These are phyloP conservation scores for Coracopsis vasa DNA, from an alignment of 2,113 vertebrate species.

Conservation along the genomic window DNA sequence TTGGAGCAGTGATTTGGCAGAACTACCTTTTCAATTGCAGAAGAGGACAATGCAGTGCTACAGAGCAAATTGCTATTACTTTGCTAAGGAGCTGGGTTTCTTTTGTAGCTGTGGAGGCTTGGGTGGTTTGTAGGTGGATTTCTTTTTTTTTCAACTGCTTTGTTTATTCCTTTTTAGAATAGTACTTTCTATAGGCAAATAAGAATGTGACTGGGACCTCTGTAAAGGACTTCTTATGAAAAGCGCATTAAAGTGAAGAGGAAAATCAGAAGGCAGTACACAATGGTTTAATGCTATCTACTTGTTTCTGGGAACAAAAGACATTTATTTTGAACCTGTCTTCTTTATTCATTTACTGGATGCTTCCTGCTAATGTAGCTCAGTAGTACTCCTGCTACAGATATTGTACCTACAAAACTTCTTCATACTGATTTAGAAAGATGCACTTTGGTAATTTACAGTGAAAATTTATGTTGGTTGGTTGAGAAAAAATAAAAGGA, in stretches of 20 bases:
- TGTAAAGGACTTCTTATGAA: not conserved
- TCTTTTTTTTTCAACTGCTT: not conserved
- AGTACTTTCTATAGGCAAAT: not conserved
- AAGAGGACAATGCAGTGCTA: not conserved
- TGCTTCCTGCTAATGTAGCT: slow-evolving; percentile 20
- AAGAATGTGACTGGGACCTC: not conserved
- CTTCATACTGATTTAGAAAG: not conserved
- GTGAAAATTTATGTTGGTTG: not conserved
- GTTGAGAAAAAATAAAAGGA: not conserved
- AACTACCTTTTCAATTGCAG: not conserved
- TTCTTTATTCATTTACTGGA: slow-evolving; percentile 30
- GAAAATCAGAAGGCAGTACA: not conserved
- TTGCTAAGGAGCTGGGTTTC: not conserved
- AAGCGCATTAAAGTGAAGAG: not conserved
- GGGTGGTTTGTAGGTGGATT: not conserved
- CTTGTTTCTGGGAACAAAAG: slow-evolving; percentile 34
- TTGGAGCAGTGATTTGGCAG: not conserved
- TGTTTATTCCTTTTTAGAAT: not conserved
- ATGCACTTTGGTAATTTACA: not conserved
- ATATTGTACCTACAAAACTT: slow-evolving; percentile 35
- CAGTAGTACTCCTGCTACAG: not conserved
- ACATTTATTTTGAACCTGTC: slow-evolving; percentile 1
- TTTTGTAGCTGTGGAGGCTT: not conserved
- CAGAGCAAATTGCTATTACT: not conserved
- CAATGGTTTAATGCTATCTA: not conserved